Base-by-base conservation (phyloP, 2,888 invertebrate genomes). In the Agrochola litura region DNA sequence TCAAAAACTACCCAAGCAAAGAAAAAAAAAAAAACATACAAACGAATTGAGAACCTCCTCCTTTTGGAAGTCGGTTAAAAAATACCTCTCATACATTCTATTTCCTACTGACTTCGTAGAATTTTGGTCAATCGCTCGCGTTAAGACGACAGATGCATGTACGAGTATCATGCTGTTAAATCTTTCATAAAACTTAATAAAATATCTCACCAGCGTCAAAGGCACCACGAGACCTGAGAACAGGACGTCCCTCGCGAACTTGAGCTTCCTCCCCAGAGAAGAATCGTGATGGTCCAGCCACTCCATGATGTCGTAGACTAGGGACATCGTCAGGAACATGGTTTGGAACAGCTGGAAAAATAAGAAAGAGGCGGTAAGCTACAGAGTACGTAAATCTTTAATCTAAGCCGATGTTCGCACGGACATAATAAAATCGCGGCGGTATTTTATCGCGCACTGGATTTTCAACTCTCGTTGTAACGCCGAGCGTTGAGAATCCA, bases 211-310 rank as follows among this genome's bases (percentile, higher is more conserved):
- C 91, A 94, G 61, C 0, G 96, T 95, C 19, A 93, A 91, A 0
- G 96, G 96, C 2, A 96, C 88, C 1, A 96, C 95, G 14, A 95
- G 84, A 0, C 93, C 93, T 2, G 89, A 90, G 89, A 95, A 96
- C 4, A 94, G 37, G 1, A 96, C 79, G 67, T 96, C 95, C 2
- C 94, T 87, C 83, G 91, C 92, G 76, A 94, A 95, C 19, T 90
- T 89, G 2, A 96, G 80, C 76, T 89, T 93, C 79, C 80, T 82
- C 0, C 91, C 95, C 0, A 94, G 12, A 0, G 60, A 70, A 0
- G 90, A 85, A 19, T 93, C 91, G 12, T 94, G 92, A 56, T 91
- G 92, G 79, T 93, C 92, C 37, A 91, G 67, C 96, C 96, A 96
- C 85, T 96, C 94, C 82, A 95, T 82, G 5, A 91, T 67, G 70